Conservation (phyloP, 2,797 vertebrate species). For the Chelmon rostratus region DNA sequence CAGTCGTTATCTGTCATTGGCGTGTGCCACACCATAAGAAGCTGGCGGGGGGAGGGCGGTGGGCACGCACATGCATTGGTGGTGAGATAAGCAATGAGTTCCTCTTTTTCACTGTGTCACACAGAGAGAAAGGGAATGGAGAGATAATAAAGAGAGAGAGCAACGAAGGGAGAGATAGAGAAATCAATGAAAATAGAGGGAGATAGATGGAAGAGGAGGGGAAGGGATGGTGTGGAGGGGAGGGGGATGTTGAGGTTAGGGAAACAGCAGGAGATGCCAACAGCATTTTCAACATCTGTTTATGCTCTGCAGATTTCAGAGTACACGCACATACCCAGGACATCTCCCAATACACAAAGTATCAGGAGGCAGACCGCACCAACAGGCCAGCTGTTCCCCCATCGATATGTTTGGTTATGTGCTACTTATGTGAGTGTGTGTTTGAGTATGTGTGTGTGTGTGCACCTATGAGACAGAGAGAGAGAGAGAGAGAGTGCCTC, state of each 20-base stretch:
- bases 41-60: slow-evolving; percentile 42
- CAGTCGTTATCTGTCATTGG: slow-evolving; percentile 82
- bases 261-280: slow-evolving; percentile 62
- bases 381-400: slow-evolving; percentile 42
- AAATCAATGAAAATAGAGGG: slow-evolving; percentile 41
- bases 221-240: background rate
- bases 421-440: slow-evolving; percentile 8
- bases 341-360: slow-evolving; percentile 54
- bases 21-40: slow-evolving; percentile 76
- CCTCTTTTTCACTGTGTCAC: slow-evolving; percentile 58
- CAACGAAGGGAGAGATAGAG: slow-evolving; percentile 27
- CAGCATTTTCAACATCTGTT: slow-evolving; percentile 74
- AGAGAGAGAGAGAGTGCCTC: background rate
- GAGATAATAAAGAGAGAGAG: slow-evolving; percentile 57
- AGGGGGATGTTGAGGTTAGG: slow-evolving; percentile 17
- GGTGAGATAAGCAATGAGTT: slow-evolving; percentile 64
- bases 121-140: slow-evolving; percentile 27
- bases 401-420: slow-evolving; percentile 33
- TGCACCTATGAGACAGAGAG: background rate
- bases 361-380: background rate
- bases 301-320: slow-evolving; percentile 40
- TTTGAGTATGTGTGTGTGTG: background rate
- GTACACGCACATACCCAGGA: slow-evolving; percentile 17
- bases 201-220: slow-evolving; percentile 27
- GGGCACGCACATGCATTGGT: slow-evolving; percentile 44